Conservation (phyloP, 2,113 vertebrate species). For the Pampusana beccarii region DNA sequence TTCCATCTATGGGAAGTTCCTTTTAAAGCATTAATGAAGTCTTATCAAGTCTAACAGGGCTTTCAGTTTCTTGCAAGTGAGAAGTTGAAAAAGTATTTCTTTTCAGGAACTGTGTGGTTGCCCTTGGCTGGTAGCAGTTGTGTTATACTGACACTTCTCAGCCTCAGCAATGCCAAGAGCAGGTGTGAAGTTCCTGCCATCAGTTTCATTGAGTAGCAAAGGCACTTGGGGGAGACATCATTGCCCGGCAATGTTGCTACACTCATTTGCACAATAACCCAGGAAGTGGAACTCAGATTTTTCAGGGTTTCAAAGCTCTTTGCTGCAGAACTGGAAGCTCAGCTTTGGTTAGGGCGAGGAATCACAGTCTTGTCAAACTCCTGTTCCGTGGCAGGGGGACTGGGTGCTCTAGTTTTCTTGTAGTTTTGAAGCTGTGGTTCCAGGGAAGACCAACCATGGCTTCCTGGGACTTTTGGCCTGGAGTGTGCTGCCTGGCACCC, state of each 20-base stretch:
- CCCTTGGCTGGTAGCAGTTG: not conserved
- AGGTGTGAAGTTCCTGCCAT: not conserved
- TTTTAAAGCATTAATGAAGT: not conserved
- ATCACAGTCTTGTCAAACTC: not conserved
- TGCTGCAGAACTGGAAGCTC: not conserved
- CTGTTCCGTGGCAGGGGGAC: rapidly evolving
- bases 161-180: not conserved
- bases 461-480: not conserved
- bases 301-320: not conserved
- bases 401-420: not conserved
- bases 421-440: not conserved
- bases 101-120: not conserved
- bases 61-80: not conserved
- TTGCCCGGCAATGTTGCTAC: not conserved
- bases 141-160: not conserved
- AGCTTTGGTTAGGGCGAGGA: not conserved
- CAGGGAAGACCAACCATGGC: not conserved
- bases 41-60: not conserved
- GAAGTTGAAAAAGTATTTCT: not conserved
- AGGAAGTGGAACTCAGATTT: not conserved
- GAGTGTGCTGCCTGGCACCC: not conserved
- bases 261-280: not conserved
- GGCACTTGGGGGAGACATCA: not conserved
- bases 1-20: not conserved
- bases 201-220: not conserved